phyloP scores from a whole-genome alignment of 2,888 invertebrate genomes.

The Augiades crinisus region DNA sequence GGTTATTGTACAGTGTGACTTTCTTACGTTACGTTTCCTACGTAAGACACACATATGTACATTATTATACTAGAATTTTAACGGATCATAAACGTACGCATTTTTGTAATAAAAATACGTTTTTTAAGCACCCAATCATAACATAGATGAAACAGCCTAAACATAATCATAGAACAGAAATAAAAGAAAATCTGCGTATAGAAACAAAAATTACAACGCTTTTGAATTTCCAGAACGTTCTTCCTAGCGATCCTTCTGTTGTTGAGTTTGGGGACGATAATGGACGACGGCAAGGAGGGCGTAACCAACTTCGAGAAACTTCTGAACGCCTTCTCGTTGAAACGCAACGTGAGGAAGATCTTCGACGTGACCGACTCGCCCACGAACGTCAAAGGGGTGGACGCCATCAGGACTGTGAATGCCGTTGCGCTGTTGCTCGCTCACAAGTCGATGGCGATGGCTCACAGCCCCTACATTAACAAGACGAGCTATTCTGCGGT shows the following conservation, averaged over 20 bases:
- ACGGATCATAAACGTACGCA: too few relatives aligned
- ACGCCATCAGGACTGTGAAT: constrained; percentile 78
- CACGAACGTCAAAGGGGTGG: constrained; percentile 70
- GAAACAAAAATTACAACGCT: neutral
- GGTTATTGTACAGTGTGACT: too few relatives aligned
- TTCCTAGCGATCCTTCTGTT: constrained; percentile 64
- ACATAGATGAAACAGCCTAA: too few relatives aligned
- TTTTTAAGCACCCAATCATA: too few relatives aligned
- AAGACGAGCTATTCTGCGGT: constrained; percentile 79
- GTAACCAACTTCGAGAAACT: constrained; percentile 71
- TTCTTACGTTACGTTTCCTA: too few relatives aligned
- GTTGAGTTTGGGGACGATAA: constrained; percentile 62
- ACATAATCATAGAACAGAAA: too few relatives aligned
- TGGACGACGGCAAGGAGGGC: constrained; percentile 69
- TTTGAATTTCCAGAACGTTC: constrained; percentile 58
- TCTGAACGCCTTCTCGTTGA: constrained; percentile 75
- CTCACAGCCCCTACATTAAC: constrained; percentile 81
- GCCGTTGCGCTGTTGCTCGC: constrained; percentile 78
- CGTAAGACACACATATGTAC: too few relatives aligned
- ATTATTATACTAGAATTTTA: too few relatives aligned
- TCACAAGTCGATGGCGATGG: constrained; percentile 82
- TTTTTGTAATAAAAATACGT: too few relatives aligned
- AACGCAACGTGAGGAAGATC: constrained; percentile 68
- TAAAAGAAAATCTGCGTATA: too few relatives aligned
- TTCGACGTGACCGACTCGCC: constrained; percentile 62